Base-by-base conservation (phyloP, 2,888 invertebrate species). In the Tryphoninae sp. region DNA sequence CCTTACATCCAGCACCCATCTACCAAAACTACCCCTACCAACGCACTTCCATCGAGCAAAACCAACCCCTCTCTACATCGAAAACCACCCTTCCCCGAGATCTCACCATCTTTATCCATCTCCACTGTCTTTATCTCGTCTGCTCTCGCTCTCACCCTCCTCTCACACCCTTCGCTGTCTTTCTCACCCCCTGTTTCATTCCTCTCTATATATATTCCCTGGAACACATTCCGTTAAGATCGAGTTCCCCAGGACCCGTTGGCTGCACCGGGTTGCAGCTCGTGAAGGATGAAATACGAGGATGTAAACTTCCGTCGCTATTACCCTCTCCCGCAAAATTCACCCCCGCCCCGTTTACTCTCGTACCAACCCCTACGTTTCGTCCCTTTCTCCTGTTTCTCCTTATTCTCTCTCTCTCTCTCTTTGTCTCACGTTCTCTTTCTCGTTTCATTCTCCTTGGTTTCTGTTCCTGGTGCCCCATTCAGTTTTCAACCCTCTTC, bases 301-400 rank as follows among this genome's bases (percentile, higher is more conserved):
- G 82, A 85, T 85, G 82, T 83, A 85, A 84, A 85, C 84, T 84
- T 85, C 82, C 82, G 78, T 81, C 78, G 81, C 83, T 85, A 85
- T 85, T 85, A 83, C 83, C 78, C 67, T 64, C 49, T 51, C 42
- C 33, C 61, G 68, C 59, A 78, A 78, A 82, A 78, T 65, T 75
- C 72, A 68, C 33, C 73, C 49, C 45, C 59, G 26, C 33, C 6
- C 33, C 33, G 8, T 75, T 53, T 13, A 45, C 53, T 58, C 11
- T 61, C 45, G 23, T 58, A 65, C 22, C 64, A 51, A 65, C 26
- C 45, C 67, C 42, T 76, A 67, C 75, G 51, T 76, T 76, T 68
- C 19, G 75, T 26, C 51, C 59, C 49, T 68, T 68, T 51, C 75
- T 76, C 33, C 49, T 59, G 67, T 76, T 76, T 76, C 75, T 51